These are phyloP conservation scores for Nibea coibor DNA, from an alignment of 2,113 vertebrate genomes.

Conservation along the genomic window DNA sequence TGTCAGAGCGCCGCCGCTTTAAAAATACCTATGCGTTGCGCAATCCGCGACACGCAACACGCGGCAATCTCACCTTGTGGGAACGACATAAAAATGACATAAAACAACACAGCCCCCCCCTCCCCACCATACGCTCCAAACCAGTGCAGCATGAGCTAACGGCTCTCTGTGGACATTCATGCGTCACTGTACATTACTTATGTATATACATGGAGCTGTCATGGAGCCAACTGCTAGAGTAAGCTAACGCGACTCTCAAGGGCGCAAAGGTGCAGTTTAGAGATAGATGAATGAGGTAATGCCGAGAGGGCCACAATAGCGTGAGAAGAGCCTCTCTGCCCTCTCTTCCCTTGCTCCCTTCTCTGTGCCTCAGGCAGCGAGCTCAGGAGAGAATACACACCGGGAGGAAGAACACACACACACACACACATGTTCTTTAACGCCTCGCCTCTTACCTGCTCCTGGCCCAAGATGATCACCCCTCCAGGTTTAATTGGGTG, in stretches of 20 bases:
- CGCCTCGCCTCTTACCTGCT: constrained; percentile 89
- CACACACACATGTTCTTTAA: constrained; percentile 5
- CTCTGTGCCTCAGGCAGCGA: constrained; percentile 41
- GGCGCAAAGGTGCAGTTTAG: constrained; percentile 36
- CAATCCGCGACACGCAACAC: constrained; percentile 36
- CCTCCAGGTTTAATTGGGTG: constrained; percentile 99
- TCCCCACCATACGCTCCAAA: not conserved
- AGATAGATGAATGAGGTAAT: constrained; percentile 60
- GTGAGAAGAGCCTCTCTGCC: constrained; percentile 71
- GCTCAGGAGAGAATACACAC: constrained; percentile 50
- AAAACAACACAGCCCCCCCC: not conserved
- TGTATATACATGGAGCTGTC: constrained; percentile 35
- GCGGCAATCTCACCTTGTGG: constrained; percentile 50
- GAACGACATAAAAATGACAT: constrained; percentile 30
- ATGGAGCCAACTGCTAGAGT: constrained; percentile 35
- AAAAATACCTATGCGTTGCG: constrained; percentile 21
- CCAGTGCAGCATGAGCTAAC: constrained; percentile 32
- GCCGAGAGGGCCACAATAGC: constrained; percentile 55
- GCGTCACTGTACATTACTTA: constrained; percentile 25
- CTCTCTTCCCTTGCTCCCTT: constrained; percentile 40
- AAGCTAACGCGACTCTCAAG: constrained; percentile 36
- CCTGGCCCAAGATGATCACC: constrained; percentile 96
- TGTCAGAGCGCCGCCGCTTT: constrained; percentile 31
- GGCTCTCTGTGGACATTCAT: constrained; percentile 20
- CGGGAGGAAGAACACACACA: constrained; percentile 26